Evolutionary conservation across 2,888 invertebrate species (phyloP).

Genomic region (Dione vanillae): DNA sequence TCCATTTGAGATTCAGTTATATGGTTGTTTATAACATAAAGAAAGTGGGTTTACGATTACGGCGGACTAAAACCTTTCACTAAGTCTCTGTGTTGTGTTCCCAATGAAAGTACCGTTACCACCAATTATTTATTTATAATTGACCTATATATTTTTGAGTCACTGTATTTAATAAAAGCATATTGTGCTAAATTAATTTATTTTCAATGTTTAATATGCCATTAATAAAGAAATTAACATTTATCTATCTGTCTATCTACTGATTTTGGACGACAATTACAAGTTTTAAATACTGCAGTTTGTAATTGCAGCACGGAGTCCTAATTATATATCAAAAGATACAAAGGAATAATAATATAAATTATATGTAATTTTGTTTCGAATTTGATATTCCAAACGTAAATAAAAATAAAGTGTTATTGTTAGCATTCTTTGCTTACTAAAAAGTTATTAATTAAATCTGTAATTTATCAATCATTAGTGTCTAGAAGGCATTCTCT

Average conservation of each 20-base stretch:
- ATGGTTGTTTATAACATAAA: slow-evolving; percentile 42
- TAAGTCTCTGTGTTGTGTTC: slow-evolving; percentile 28
- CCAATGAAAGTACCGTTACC: slow-evolving; percentile 24
- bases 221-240: no score
- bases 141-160: neutral
- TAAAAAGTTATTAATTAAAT: slow-evolving; percentile 17
- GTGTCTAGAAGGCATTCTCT: slow-evolving; percentile 32
- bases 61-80: slow-evolving; percentile 46
- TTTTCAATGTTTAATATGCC: no score
- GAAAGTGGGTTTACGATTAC: slow-evolving; percentile 48
- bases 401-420: neutral
- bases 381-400: neutral
- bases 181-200: neutral
- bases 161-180: neutral
- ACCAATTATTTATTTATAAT: slow-evolving; percentile 8
- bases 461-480: slow-evolving; percentile 26
- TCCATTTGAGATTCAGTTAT: slow-evolving; percentile 42
- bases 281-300: no score
- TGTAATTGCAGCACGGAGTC: no score
- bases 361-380: no score
- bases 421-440: neutral
- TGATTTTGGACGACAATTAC: no score
- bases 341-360: no score
- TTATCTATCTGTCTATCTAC: no score
- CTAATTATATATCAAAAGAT: neutral